These are phyloP conservation scores for Ischnus inquisitorius DNA, from an alignment of 2,888 invertebrate genomes.

Conservation along the genomic window DNA sequence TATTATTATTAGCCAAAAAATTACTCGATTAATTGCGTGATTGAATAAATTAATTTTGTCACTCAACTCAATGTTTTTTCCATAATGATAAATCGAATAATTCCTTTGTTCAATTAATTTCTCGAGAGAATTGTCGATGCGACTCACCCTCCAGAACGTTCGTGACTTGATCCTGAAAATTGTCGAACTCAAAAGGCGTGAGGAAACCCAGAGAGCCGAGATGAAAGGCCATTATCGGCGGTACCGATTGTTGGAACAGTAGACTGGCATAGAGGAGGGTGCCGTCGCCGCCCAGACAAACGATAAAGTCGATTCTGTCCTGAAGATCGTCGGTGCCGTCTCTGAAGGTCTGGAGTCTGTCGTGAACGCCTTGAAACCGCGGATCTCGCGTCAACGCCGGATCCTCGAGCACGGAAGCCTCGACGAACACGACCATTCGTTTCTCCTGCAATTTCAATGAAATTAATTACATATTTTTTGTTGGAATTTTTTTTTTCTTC, in stretches of 20 bases:
- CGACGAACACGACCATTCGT: constrained; percentile 98
- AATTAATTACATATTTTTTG: no score
- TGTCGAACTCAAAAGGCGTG: constrained; percentile 97
- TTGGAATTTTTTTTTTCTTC: no score
- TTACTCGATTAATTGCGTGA: no score
- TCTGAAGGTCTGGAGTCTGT: constrained; percentile 93
- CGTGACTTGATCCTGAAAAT: constrained; percentile 97
- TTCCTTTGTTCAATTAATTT: background rate
- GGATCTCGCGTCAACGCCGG: constrained; percentile 91
- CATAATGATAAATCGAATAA: no score
- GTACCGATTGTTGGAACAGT: constrained; percentile 97
- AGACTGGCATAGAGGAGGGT: constrained; percentile 97
- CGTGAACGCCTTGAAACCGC: constrained; percentile 91
- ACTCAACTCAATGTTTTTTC: no score
- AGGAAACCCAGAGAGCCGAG: constrained; percentile 98
- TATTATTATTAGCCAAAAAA: no score
- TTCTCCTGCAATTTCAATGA: constrained; percentile 90
- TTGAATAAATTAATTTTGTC: no score
- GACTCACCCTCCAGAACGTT: constrained; percentile 95
- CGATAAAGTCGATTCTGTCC: constrained; percentile 98
- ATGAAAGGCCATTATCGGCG: constrained; percentile 99
- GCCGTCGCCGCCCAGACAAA: constrained; percentile 99
- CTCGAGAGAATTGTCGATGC: background rate
- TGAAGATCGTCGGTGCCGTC: constrained; percentile 97
- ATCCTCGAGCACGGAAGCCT: constrained; percentile 96